Base-by-base conservation (phyloP, 2,113 vertebrate species). In the Peromyscus polionotus region DNA sequence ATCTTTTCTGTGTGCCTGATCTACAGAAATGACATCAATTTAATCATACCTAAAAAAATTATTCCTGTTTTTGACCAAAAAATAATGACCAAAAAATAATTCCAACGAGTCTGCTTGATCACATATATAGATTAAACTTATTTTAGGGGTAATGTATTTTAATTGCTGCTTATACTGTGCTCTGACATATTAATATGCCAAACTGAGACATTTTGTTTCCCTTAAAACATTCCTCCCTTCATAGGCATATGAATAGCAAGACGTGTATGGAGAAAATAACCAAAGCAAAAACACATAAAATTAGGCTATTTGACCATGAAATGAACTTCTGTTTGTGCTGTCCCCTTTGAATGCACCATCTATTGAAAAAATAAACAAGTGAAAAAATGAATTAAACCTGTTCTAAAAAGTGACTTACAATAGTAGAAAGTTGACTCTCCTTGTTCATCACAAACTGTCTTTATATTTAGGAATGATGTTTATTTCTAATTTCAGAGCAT, bases 71-170 rank as follows among this genome's bases (percentile, higher is more conserved):
- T 68, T 88, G 31, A 67, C 39, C 75, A 90, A 12, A 48, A 36
- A 76, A 81, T 87, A 48, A 54, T 80, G 28, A 63, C n/a, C 70
- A 90, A 9, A 54, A 42, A 83, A 81, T 88, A 59, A 59, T 77
- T 75, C 19, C 36, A 68, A 14, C 16, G 31, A 67, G 28, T 67
- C 28, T 67, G 28, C 31, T 28, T 67, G 28, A 67, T 31, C 65
- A 67, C 65, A 31, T 5, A 12, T 12, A 16, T 36, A 68, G 5
- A 68, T 68, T 13, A 68, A 97, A 45, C 80, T 73, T 12, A 92
- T 92, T 92, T 94, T 86, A 88, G 92, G 51, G 85, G 59, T 81
- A 92, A 95, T 93, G n/a, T 88, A 89, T 77, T 97, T 95, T 95
- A 92, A 95, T 95, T 95, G 88, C 54, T 92, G 0, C 42, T 85